phyloP scores from a whole-genome alignment of 2,113 vertebrate species.

The Campylomormyrus numenius region DNA sequence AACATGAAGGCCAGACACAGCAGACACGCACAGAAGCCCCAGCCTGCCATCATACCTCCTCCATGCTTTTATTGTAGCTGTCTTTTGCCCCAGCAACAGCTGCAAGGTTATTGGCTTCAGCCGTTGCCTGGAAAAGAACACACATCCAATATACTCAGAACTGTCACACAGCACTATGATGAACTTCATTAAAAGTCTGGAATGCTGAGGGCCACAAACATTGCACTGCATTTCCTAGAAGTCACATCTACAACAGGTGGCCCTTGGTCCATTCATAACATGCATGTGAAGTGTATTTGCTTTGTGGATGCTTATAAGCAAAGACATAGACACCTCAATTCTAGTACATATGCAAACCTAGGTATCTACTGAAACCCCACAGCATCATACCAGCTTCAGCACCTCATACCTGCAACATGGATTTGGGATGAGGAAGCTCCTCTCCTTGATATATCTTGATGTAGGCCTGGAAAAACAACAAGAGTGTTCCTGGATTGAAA shows the following conservation, averaged over 20 bases:
- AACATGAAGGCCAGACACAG: neutral
- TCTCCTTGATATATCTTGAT: conserved; percentile 91
- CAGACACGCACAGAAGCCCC: neutral
- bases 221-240: neutral
- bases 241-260: neutral
- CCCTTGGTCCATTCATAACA: neutral
- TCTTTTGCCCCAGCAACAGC: conserved; percentile 96
- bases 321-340: neutral
- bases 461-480: conserved; percentile 62
- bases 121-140: conserved; percentile 74
- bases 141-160: neutral
- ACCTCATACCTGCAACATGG: conserved; percentile 75
- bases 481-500: neutral
- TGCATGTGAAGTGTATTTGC: neutral
- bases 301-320: neutral
- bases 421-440: conserved; percentile 83
- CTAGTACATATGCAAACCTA: neutral
- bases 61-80: conserved; percentile 85
- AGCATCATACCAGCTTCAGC: neutral
- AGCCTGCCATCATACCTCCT: conserved; percentile 64
- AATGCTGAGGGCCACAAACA: neutral
- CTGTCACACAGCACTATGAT: neutral
- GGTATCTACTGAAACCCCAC: neutral
- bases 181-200: neutral
- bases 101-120: conserved; percentile 96